A percentile compares a stretch with the other conserved stretches of the same genome.
Evolutionary conservation across 2,113 vertebrate species (phyloP).

Genomic region (Corythornis vintsioides): DNA sequence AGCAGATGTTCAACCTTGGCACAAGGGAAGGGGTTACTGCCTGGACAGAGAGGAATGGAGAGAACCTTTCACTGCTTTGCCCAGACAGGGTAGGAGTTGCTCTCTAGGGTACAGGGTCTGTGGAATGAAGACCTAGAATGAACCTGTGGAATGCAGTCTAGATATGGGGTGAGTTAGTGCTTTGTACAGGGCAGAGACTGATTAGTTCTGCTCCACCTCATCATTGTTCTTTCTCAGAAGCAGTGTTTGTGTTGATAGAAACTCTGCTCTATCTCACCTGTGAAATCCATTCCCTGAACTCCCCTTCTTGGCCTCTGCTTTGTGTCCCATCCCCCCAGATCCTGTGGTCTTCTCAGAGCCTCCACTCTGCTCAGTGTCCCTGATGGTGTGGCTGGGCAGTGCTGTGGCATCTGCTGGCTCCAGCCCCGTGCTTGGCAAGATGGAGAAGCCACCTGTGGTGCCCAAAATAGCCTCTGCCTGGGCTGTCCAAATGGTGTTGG

Average conservation of each 20-base stretch:
- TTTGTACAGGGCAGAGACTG: background rate
- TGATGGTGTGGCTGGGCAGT: background rate
- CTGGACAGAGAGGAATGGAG: background rate
- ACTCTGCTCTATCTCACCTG: background rate
- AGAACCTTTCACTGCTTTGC: background rate
- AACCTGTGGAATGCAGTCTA: background rate
- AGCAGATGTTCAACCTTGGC: background rate
- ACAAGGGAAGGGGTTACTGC: background rate
- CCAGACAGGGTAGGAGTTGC: background rate
- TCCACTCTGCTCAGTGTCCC: background rate
- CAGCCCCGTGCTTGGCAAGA: background rate
- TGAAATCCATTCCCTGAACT: background rate
- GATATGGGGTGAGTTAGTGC: background rate
- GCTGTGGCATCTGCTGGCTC: background rate
- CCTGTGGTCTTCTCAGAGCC: background rate
- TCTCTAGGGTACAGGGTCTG: background rate
- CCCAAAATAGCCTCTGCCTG: slow-evolving; percentile 46
- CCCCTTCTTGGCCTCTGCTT: background rate
- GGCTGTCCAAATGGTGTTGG: slow-evolving; percentile 11
- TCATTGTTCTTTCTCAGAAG: background rate
- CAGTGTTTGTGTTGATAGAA: background rate
- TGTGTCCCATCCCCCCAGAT: background rate
- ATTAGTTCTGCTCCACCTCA: background rate
- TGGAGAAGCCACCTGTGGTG: slow-evolving; percentile 51
- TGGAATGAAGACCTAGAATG: background rate